Evolutionary conservation across 2,113 vertebrate genomes (phyloP).

Genomic region (cattle (Bos taurus)): DNA sequence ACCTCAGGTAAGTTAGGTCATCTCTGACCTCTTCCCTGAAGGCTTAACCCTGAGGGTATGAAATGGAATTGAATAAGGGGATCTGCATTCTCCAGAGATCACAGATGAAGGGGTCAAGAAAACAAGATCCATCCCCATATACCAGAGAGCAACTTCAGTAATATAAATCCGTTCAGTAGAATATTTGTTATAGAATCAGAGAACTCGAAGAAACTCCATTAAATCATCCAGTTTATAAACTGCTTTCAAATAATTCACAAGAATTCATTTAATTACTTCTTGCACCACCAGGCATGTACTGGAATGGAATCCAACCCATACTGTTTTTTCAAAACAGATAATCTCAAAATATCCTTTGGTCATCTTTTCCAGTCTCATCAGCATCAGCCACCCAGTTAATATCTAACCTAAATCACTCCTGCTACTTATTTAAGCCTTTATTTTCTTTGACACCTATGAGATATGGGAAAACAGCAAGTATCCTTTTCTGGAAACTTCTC

Average conservation of each 20-base stretch:
- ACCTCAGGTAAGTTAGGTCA: background rate
- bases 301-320: background rate
- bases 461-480: background rate
- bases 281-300: background rate
- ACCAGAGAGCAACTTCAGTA: background rate
- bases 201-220: background rate
- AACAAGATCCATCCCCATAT: background rate
- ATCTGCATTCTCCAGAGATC: background rate
- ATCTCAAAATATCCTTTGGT: background rate
- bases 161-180: background rate
- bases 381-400: background rate
- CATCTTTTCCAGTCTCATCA: background rate
- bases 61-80: background rate
- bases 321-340: background rate
- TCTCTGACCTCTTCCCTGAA: background rate
- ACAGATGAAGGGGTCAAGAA: background rate
- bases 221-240: background rate
- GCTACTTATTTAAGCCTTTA: slow-evolving; percentile 23
- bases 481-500: background rate
- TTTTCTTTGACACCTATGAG: background rate
- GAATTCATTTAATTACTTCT: background rate
- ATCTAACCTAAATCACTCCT: background rate
- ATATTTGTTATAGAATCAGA: background rate
- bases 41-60: background rate
- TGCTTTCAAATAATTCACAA: background rate